Evolutionary conservation across 2,113 vertebrate species (phyloP).

Genomic region (Apeltes quadracus): DNA sequence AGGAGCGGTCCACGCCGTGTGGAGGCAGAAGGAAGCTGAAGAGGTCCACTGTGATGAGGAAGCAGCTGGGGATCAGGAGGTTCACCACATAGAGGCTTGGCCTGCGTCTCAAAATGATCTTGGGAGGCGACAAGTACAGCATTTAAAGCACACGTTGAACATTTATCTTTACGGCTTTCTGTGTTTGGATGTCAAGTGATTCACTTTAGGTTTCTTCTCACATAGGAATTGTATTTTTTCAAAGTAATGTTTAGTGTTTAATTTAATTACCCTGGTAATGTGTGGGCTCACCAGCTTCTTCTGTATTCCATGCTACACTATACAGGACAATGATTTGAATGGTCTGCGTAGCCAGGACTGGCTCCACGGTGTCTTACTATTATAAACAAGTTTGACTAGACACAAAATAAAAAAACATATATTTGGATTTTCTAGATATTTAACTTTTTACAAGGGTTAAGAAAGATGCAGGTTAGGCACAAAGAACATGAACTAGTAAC

Average conservation of each 20-base stretch:
- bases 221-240: background rate
- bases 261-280: background rate
- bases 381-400: background rate
- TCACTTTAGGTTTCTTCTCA: background rate
- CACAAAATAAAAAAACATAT: background rate
- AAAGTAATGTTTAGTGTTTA: background rate
- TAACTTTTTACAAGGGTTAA: no score
- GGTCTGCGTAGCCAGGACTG: background rate
- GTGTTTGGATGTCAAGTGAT: background rate
- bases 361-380: no score
- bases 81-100: slow-evolving; percentile 78
- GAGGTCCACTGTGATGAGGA: slow-evolving; percentile 78
- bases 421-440: no score
- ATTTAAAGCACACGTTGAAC: background rate
- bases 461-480: no score
- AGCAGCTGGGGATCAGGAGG: slow-evolving; percentile 81
- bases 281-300: background rate
- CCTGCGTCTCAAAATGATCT: slow-evolving; percentile 47
- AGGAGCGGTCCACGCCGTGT: slow-evolving; percentile 68
- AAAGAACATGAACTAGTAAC: no score
- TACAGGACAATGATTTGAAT: background rate
- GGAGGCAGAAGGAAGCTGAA: slow-evolving; percentile 83
- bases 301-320: background rate
- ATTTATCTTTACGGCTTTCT: background rate
- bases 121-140: background rate